Conservation (phyloP, 2,797 vertebrate genomes). For the Naso thynnoides region DNA sequence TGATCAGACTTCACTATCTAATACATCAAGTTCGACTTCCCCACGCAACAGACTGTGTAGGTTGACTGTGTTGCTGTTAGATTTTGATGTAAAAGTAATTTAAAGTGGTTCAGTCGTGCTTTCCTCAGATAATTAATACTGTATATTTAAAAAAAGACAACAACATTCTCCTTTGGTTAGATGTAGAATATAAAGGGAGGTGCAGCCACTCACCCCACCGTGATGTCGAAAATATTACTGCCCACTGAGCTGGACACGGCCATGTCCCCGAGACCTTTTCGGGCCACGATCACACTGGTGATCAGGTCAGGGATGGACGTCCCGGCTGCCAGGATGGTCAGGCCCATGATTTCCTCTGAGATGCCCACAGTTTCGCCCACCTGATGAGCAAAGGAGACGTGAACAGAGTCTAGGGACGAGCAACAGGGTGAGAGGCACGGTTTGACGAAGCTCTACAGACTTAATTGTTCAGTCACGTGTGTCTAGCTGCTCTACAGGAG, state of each 20-base stretch:
- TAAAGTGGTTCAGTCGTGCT: too few species aligned
- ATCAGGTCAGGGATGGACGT: constrained; percentile 97
- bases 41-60: too few species aligned
- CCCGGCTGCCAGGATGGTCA: constrained; percentile 94
- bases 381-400: constrained; percentile 63
- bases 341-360: constrained; percentile 96
- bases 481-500: too few species aligned
- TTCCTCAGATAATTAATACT: too few species aligned
- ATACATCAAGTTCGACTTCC: too few species aligned
- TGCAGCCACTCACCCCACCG: constrained; percentile 70
- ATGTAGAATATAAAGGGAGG: not conserved
- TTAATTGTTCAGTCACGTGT: too few species aligned
- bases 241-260: constrained; percentile 96
- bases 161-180: not conserved
- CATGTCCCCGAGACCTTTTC: constrained; percentile 96
- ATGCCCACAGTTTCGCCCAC: constrained; percentile 95
- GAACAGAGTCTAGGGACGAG: too few species aligned
- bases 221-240: constrained; percentile 97
- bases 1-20: too few species aligned
- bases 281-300: constrained; percentile 95
- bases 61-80: too few species aligned
- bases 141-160: not conserved
- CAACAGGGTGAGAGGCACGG: too few species aligned
- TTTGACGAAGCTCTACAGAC: too few species aligned
- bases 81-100: too few species aligned